A percentile compares a stretch with the other conserved stretches of the same genome.
These are phyloP conservation scores for Odontomachus brunneus DNA, from an alignment of 1,140 invertebrate genomes.

Conservation along the genomic window DNA sequence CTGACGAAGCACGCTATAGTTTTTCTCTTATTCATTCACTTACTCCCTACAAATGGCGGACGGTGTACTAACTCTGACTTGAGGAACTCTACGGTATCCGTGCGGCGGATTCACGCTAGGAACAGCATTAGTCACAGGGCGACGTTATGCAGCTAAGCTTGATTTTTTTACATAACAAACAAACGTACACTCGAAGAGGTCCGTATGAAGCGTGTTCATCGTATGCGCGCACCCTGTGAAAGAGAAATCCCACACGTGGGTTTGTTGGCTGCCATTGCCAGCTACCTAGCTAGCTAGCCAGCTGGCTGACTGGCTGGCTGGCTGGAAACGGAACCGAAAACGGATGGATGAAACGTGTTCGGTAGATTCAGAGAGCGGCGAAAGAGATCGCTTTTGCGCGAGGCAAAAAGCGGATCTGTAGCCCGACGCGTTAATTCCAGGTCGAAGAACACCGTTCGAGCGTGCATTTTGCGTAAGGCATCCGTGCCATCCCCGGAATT, in stretches of 20 bases:
- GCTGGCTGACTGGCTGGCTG: no score
- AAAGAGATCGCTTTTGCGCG: not conserved
- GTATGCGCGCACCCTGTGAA: not conserved
- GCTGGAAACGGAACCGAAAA: conserved; percentile 24
- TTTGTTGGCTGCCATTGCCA: no score
- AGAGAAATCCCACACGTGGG: conserved; percentile 6
- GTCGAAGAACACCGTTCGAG: conserved; percentile 19
- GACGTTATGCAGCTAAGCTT: not conserved
- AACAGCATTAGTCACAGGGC: not conserved
- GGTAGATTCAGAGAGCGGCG: not conserved
- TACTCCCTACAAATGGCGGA: no score
- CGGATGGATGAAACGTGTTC: conserved; percentile 24
- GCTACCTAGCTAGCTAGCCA: no score
- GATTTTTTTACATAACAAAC: not conserved
- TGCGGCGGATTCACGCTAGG: not conserved
- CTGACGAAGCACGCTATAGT: no score
- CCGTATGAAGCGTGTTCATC: not conserved
- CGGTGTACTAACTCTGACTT: no score
- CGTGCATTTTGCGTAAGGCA: conserved; percentile 33
- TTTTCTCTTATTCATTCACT: no score
- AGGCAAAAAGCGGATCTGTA: conserved; percentile 3
- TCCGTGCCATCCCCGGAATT: conserved; percentile 22
- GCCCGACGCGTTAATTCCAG: conserved; percentile 33
- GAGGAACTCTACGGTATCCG: no score
- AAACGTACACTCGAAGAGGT: not conserved